A percentile compares a stretch with the other conserved stretches of the same genome.
Evolutionary conservation across 2,888 invertebrate genomes (phyloP).

Genomic region (Lordiphosa fenestrarum): DNA sequence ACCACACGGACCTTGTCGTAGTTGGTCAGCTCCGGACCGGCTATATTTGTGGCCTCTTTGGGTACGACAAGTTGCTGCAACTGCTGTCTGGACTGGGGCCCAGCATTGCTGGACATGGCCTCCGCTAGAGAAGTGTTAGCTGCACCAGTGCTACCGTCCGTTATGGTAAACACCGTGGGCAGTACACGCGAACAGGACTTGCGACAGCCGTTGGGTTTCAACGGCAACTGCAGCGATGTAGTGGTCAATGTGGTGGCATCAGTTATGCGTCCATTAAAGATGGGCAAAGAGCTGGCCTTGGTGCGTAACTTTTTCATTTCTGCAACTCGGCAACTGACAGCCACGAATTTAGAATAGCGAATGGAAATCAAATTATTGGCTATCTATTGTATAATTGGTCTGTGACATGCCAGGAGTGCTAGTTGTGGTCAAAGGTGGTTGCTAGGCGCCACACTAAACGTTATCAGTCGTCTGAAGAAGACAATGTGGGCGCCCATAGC

Average conservation of each 20-base stretch:
- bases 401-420: constrained; percentile 12
- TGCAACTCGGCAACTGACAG: background rate
- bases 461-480: background rate
- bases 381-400: constrained; percentile 23
- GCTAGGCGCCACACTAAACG: constrained; percentile 43
- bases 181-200: constrained; percentile 36
- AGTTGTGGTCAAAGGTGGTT: constrained; percentile 61
- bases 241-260: constrained; percentile 73
- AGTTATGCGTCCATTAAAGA: constrained; percentile 77
- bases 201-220: constrained; percentile 27
- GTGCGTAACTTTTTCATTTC: constrained; percentile 76
- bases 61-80: constrained; percentile 46
- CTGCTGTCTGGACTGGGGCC: constrained; percentile 16
- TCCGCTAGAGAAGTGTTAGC: constrained; percentile 44
- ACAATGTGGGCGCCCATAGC: constrained; percentile 1
- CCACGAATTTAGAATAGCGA: background rate
- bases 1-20: constrained; percentile 79
- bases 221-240: constrained; percentile 54
- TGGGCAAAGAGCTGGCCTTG: constrained; percentile 77
- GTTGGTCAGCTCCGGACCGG: constrained; percentile 74
- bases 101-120: constrained; percentile 52
- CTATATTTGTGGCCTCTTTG: constrained; percentile 42
- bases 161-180: constrained; percentile 72
- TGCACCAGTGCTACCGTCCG: constrained; percentile 46
- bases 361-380: constrained; percentile 16